phyloP scores from a whole-genome alignment of 2,888 invertebrate species.

The Pristionchus mayeri region DNA sequence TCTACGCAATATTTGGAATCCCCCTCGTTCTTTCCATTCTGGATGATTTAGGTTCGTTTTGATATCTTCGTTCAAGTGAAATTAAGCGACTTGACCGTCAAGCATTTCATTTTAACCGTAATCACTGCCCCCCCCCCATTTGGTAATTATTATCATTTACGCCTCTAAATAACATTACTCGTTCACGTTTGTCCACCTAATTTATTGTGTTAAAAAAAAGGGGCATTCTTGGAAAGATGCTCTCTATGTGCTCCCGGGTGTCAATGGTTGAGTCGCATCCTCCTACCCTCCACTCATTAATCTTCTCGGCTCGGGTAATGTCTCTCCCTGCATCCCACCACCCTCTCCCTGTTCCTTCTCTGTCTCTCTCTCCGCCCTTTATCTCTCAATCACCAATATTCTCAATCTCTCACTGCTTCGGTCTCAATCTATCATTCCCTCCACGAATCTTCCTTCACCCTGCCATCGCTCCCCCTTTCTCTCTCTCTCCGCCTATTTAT shows the following conservation, averaged over 20 bases:
- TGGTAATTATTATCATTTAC: no score
- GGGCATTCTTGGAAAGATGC: neutral
- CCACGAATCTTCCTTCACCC: no score
- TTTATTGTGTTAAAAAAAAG: no score
- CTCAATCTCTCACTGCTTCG: no score
- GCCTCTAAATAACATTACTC: no score
- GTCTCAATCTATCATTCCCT: no score
- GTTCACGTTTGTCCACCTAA: no score
- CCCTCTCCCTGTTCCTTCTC: no score
- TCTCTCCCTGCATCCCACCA: neutral
- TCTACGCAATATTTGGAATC: constrained; percentile 94
- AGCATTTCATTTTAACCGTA: no score
- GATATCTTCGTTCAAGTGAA: neutral
- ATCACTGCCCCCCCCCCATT: no score
- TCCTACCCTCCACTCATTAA: constrained; percentile 33
- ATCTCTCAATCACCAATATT: neutral
- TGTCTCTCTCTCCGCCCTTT: neutral
- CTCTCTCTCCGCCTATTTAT: neutral
- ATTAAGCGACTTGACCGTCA: no score
- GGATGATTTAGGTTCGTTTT: constrained; percentile 81
- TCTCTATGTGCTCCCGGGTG: neutral
- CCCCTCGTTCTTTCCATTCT: constrained; percentile 93
- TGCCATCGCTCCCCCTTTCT: neutral
- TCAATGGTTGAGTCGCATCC: constrained; percentile 15
- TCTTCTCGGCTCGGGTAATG: neutral